Conservation (phyloP, 2,888 invertebrate genomes). For the Esperia sulphurella region DNA sequence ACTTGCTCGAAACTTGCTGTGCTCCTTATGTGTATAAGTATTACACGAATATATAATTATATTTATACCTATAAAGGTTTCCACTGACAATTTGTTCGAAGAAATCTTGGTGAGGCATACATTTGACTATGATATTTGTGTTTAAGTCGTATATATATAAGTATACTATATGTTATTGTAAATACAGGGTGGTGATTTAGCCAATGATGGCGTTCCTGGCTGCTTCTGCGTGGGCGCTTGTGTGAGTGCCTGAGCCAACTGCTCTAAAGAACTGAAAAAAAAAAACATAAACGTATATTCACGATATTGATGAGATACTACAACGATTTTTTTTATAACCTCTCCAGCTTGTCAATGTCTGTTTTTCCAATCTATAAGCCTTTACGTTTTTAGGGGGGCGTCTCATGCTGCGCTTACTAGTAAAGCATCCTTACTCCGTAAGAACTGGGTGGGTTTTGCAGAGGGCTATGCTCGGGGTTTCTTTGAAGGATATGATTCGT, state of each 20-base stretch:
- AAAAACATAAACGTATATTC: not conserved
- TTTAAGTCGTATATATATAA: slow-evolving; percentile 15
- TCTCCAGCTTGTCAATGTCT: too few species aligned
- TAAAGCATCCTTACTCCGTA: too few species aligned
- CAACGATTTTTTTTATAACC: too few species aligned
- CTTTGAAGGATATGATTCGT: too few species aligned
- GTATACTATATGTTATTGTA: slow-evolving; percentile 20
- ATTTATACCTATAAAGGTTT: not conserved
- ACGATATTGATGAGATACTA: not conserved
- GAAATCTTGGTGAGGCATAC: not conserved
- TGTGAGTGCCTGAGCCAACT: slow-evolving; percentile 30
- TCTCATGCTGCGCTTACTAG: too few species aligned
- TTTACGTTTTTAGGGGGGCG: too few species aligned
- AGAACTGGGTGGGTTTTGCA: too few species aligned
- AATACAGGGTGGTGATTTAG: slow-evolving; percentile 8
- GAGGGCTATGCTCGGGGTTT: too few species aligned
- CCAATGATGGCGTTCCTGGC: slow-evolving; percentile 32
- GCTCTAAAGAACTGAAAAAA: slow-evolving; percentile 39
- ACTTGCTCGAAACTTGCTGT: not conserved
- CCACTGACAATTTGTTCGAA: slow-evolving; percentile 3
- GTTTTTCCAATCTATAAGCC: too few species aligned
- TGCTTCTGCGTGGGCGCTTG: slow-evolving; percentile 19
- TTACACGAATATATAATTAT: slow-evolving; percentile 14
- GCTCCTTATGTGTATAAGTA: slow-evolving; percentile 10
- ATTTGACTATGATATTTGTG: not conserved